These are phyloP conservation scores for Cheilosia scutellata DNA, from an alignment of 2,888 invertebrate species.

Conservation along the genomic window DNA sequence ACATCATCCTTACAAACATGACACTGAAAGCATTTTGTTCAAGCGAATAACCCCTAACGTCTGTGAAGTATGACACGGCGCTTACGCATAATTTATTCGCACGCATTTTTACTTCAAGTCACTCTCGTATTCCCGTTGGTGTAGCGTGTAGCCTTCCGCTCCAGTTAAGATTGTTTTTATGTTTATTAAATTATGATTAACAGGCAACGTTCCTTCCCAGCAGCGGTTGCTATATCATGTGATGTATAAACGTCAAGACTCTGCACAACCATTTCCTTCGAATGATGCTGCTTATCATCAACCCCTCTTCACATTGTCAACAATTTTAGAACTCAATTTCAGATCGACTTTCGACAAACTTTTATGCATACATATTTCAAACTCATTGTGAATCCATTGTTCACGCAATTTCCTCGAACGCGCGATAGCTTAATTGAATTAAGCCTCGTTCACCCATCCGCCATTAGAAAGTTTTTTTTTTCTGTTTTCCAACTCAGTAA, in stretches of 20 bases:
- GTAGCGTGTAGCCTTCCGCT: slow-evolving; percentile 38
- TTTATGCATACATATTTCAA: slow-evolving; percentile 15
- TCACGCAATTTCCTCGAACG: slow-evolving; percentile 45
- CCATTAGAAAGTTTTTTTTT: slow-evolving; percentile 11
- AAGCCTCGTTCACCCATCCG: slow-evolving; percentile 13
- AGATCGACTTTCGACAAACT: slow-evolving; percentile 23
- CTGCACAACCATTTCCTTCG: not conserved
- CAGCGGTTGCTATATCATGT: not conserved
- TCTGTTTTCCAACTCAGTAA: slow-evolving; percentile 27
- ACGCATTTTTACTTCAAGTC: slow-evolving; percentile 38
- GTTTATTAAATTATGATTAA: slow-evolving; percentile 59
- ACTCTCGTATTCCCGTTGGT: not conserved
- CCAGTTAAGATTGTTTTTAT: slow-evolving; percentile 63
- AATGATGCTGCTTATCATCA: slow-evolving; percentile 3
- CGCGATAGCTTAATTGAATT: slow-evolving; percentile 57
- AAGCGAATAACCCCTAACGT: not conserved
- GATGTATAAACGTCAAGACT: slow-evolving; percentile 19
- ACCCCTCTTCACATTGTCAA: slow-evolving; percentile 22
- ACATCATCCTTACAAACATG: slow-evolving; percentile 1
- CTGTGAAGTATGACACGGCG: slow-evolving; percentile 37
- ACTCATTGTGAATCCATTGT: slow-evolving; percentile 54
- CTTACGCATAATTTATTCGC: slow-evolving; percentile 48
- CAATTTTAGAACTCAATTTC: slow-evolving; percentile 58
- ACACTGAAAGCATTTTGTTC: slow-evolving; percentile 3
- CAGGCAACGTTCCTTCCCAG: slow-evolving; percentile 12